Base-by-base conservation (phyloP, 2,113 vertebrate genomes). In the Sula dactylatra region DNA sequence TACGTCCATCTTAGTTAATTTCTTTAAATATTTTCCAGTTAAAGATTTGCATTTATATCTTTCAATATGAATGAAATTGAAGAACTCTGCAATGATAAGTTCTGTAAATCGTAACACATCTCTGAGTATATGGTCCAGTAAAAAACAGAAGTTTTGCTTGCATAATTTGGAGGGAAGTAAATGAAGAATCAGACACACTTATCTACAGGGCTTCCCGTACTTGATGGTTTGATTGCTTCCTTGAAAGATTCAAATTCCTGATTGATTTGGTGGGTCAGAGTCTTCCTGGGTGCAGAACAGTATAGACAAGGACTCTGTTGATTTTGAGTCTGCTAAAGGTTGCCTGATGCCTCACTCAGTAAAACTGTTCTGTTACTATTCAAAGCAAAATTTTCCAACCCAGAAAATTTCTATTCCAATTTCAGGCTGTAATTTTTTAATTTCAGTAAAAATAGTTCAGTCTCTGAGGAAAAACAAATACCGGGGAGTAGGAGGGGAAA, bases 1-100 rank as follows among this genome's bases (percentile, higher is more conserved):
- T 81, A 67, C 69, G 78, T 69, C 56, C 65, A 40, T 79, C 96
- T 82, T 85, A 93, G 38, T 67, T 83, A 70, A 85, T 94, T 76
- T 88, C 50, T 84, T 93, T 17, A 81, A 78, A 66, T 85, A 25
- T 59, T 84, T 93, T 91, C 83, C 19, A 24, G 29, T 72, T 88
- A 44, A 66, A 86, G 82, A 36, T 67, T 94, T 94, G 14, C 31
- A 50, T 85, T 92, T 2, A 0, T 54, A 10, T 71, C 15, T 49
- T 86, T 78, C 59, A 73, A 4, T 87, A 15, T 17, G 12, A 82
- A 74, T 14, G 21, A 67, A 72, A 61, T 13, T 27, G 18, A 82
- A 92, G 86, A 84, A 80, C 16, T n/a, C 59, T 84, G 47, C 32
- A 49, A 8, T 42, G 32, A 20, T 79, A 92, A 85, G 40, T 83